Conservation (phyloP, 2,113 vertebrate species). For the Felis catus region DNA sequence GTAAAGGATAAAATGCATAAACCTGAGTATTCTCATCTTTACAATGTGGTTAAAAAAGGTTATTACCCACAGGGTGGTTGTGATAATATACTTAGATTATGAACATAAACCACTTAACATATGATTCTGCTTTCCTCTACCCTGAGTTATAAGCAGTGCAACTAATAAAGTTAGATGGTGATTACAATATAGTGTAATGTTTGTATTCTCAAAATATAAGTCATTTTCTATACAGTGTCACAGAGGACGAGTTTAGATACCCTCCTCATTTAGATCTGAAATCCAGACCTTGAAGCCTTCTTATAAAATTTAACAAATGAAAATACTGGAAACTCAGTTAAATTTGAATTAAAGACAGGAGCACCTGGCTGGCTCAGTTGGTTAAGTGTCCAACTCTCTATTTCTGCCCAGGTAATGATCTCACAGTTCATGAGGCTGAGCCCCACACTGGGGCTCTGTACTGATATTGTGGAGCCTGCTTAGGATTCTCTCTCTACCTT, state of each 20-base stretch:
- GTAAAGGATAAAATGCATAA: not conserved
- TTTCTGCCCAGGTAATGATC: no score
- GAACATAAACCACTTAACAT: not conserved
- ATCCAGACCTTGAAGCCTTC: not conserved
- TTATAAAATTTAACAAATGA: not conserved
- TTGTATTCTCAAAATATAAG: not conserved
- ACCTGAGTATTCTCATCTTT: not conserved
- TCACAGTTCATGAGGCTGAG: no score
- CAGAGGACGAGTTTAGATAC: not conserved
- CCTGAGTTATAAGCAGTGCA: not conserved
- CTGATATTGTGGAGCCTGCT: no score
- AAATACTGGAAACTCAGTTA: not conserved
- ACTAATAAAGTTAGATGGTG: not conserved
- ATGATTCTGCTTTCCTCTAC: not conserved
- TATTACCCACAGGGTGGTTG: not conserved
- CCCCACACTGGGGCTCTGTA: no score
- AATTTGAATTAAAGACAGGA: not conserved
- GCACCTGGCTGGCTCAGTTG: no score
- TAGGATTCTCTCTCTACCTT: no score
- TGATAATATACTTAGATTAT: not conserved
- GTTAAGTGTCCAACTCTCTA: no score
- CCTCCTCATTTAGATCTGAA: accelerated
- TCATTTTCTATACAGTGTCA: not conserved
- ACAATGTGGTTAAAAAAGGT: not conserved
- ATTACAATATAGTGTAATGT: not conserved